Percentiles rank a stretch among this genome's conserved stretches.
Conservation (phyloP, 2,888 invertebrate species). For the Pandemis corylana region DNA sequence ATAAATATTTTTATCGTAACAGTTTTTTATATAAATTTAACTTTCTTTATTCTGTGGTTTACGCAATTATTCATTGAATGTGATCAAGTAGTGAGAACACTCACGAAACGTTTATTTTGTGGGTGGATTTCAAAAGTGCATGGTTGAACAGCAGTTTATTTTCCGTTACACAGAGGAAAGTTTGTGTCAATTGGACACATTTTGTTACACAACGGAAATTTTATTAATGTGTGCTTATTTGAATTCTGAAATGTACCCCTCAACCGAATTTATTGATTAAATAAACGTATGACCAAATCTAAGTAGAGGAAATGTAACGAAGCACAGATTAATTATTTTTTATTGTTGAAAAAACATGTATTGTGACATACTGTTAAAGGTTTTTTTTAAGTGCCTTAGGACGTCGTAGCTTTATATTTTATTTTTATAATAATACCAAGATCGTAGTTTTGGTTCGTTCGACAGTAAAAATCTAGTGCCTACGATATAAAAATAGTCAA, state of each 20-base stretch:
- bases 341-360: slow-evolving; percentile 18
- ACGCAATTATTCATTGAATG: too few relatives aligned
- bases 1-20: too few relatives aligned
- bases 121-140: background rate
- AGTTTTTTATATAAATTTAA: too few relatives aligned
- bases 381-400: slow-evolving; percentile 49
- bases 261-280: background rate
- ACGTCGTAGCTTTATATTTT: slow-evolving; percentile 42
- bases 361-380: slow-evolving; percentile 2
- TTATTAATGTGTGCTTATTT: background rate
- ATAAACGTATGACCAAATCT: background rate
- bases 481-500: slow-evolving; percentile 53
- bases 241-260: background rate
- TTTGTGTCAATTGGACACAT: too few relatives aligned
- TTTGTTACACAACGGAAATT: background rate
- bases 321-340: background rate
- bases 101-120: too few relatives aligned
- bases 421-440: slow-evolving; percentile 18
- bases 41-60: too few relatives aligned
- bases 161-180: too few relatives aligned
- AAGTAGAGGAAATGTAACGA: background rate
- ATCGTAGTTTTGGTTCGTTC: slow-evolving; percentile 42
- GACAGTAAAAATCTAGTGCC: slow-evolving; percentile 53
- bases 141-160: too few relatives aligned
- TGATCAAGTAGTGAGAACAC: too few relatives aligned